Conservation (phyloP, 37 sponge, comb jelly and placozoan genomes). For the Mnemiopsis leidyi region DNA sequence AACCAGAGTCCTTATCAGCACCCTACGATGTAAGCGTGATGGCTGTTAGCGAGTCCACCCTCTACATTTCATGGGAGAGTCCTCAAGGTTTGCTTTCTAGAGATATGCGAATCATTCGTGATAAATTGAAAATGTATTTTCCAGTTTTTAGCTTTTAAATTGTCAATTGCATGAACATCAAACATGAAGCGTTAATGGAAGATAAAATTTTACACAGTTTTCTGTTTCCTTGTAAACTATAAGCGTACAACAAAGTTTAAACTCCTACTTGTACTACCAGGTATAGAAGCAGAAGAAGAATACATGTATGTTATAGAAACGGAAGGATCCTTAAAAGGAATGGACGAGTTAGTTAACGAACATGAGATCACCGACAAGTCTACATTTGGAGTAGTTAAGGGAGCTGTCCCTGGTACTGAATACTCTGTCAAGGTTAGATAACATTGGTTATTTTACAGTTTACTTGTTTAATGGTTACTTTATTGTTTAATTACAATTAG, state of each 20-base stretch:
- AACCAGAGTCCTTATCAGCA: not conserved
- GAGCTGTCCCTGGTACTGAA: not conserved
- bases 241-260: too few relatives aligned
- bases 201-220: too few relatives aligned
- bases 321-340: not conserved
- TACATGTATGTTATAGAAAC: not conserved
- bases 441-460: too few relatives aligned
- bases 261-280: too few relatives aligned
- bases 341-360: not conserved
- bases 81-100: constrained; percentile 16
- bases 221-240: too few relatives aligned
- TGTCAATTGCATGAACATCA: too few relatives aligned
- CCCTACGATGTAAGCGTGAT: not conserved
- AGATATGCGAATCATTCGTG: too few relatives aligned
- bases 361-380: not conserved
- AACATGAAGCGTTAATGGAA: too few relatives aligned
- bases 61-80: constrained; percentile 24
- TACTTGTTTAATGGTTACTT: too few relatives aligned
- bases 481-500: too few relatives aligned
- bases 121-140: too few relatives aligned
- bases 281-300: not conserved
- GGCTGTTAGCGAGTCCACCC: not conserved
- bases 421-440: not conserved
- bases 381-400: not conserved
- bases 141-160: too few relatives aligned